Base-by-base conservation (phyloP, 2,888 invertebrate genomes). In the Elegia similella region DNA sequence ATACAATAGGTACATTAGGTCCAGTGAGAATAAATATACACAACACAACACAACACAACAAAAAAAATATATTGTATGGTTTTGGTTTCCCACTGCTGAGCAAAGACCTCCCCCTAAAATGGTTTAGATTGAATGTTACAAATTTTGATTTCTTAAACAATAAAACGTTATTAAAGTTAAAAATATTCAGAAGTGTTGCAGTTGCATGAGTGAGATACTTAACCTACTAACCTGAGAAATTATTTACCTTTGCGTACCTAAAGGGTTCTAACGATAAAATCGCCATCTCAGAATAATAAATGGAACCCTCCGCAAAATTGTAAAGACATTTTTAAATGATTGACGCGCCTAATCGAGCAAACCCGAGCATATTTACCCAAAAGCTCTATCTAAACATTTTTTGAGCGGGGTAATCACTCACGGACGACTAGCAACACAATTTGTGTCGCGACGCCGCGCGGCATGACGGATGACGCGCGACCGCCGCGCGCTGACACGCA, bases 401-500 rank as follows among this genome's bases (percentile, higher is more conserved):
- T 56, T 48, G 48, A 56, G 56, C 29, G 42, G 34, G 48, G 56
- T 47, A 56, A 56, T 58, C 58, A 54, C 42, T 56, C 56, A 56
- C 15, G 42, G 23, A 10, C 44, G 55, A 57, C 54, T 59, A 61
- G 63, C 64, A 63, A 66, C 65, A 64, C 58, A 69, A 69, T 72
- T 69, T 67, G 50, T 59, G 58, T 48, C 57, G 53, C 61, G 61
- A 63, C 63, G 60, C 60, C 60, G 59, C 59, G 12, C 50, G 50
- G 59, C 59, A 58, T 50, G 55, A 47, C 65, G 64, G 61, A 64
- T 68, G 64, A 58, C 58, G 59, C 61, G 64, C 55, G 59, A 54
- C 60, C 57, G 60, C 46, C 52, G 56, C 60, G 57, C 59, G 61
- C 38, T 72, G 75, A 73, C 71, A 68, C 68, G 68, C 69, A 73